Base-by-base conservation (phyloP, 2,113 vertebrate species). In the Dinomys branickii region DNA sequence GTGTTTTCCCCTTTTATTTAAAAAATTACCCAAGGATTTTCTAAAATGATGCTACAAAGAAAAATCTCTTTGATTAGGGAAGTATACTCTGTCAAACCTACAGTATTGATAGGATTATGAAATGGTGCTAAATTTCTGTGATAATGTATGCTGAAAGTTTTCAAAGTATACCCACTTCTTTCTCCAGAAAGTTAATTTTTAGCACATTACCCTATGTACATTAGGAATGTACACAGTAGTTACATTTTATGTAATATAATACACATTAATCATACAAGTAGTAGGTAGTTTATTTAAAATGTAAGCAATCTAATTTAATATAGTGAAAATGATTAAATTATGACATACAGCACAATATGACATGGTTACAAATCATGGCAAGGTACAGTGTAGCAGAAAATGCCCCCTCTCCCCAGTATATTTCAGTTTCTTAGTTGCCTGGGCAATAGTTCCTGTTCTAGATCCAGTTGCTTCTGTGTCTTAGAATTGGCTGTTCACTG, bases 111-210 rank as follows among this genome's bases (percentile, higher is more conserved):
- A n/a, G 30, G 30, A 86, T 5, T 88, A 95, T 17, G 71, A 88
- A 54, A 30, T 47, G 20, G 35, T 35, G 58, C 24, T 86, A 69
- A 85, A 69, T n/a, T n/a, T 69, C 65, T 30, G 2, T 91, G 38
- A 91, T 58, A 67, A 35, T 87, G 17, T 65, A 17, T 41, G 44
- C n/a, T 75, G 59, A 58, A 92, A 95, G 2, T 20, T 44, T 81
- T 71, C 71, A 84, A 84, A 71, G 33, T 88, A 38, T 5, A 26
- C 33, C 24, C 7, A 78, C 3, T 6, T 22, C 9, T 94, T 91
- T 85, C 52, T 24, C 69, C 12, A 97, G 20, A 50, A 88, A 93
- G 63, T 94, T 94, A 78, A 65, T 35, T 95, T 75, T 85, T 73
- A 83, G 65, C 38, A 94, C 3, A 91, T 91, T 78, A 88, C 80